These are phyloP conservation scores for Ammodytes marinus DNA, from an alignment of 2,113 vertebrate genomes.

Conservation along the genomic window DNA sequence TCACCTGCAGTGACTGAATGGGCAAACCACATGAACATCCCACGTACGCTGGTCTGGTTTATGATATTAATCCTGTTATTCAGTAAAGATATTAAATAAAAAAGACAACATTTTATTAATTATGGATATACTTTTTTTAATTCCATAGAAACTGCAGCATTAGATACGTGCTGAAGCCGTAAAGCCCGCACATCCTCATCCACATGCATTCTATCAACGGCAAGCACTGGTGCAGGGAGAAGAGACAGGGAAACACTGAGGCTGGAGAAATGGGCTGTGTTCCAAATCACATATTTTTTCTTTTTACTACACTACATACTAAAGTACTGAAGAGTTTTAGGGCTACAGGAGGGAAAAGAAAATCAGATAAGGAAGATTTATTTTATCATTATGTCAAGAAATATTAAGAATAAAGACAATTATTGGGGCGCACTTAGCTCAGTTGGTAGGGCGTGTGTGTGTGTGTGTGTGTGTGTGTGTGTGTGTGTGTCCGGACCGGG, in stretches of 20 bases:
- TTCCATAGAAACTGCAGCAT: conserved; percentile 77
- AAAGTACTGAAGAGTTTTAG: no score
- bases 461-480: no score
- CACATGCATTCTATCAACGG: conserved; percentile 31
- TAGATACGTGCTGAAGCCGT: conserved; percentile 61
- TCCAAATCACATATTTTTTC: no score
- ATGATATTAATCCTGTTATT: background rate
- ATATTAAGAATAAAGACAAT: no score
- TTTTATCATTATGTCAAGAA: no score
- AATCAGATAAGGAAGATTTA: no score
- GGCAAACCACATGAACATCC: background rate
- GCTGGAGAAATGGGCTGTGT: background rate
- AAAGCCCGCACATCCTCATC: conserved; percentile 38
- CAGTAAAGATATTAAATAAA: background rate
- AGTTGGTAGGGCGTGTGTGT: no score
- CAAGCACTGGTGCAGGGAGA: conserved; percentile 29
- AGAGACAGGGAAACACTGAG: conserved; percentile 26
- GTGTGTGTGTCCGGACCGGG: no score
- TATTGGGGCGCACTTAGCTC: no score
- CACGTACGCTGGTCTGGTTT: background rate
- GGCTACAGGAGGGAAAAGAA: no score
- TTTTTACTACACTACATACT: no score
- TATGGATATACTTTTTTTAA: conserved; percentile 56
- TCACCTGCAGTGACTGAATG: no score
- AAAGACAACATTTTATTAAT: background rate